phyloP scores from a whole-genome alignment of 2,113 vertebrate genomes.

The Alouatta palliata region DNA sequence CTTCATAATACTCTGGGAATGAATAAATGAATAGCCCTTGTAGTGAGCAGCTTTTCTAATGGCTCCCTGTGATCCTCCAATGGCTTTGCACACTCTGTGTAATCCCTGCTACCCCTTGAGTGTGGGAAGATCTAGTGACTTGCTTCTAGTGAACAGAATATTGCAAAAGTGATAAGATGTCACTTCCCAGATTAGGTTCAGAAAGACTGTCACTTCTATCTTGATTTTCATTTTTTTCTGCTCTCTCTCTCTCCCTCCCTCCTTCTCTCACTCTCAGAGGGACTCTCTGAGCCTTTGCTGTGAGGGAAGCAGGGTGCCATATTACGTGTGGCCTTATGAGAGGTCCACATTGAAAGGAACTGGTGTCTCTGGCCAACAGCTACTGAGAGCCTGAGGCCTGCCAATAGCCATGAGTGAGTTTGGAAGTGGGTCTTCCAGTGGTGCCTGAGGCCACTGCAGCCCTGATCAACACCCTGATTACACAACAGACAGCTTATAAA shows the following conservation, averaged over 20 bases:
- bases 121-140: not conserved
- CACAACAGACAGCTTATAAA: not conserved
- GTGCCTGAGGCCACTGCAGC: not conserved
- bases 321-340: not conserved
- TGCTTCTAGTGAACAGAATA: not conserved
- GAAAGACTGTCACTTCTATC: not conserved
- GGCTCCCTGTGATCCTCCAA: not conserved
- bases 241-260: not conserved
- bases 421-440: not conserved
- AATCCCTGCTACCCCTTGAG: not conserved
- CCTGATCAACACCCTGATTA: not conserved
- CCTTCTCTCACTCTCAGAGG: not conserved
- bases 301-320: not conserved
- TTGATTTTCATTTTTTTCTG: not conserved
- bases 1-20: not conserved
- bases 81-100: not conserved
- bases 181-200: not conserved
- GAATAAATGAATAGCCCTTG: not conserved
- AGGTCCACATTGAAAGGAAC: not conserved
- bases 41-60: not conserved
- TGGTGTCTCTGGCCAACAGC: not conserved
- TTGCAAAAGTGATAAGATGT: constrained; percentile 22
- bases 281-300: not conserved
- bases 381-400: not conserved
- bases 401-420: not conserved